Conservation (phyloP, 2,113 vertebrate genomes). For the Ammospiza nelsoni region DNA sequence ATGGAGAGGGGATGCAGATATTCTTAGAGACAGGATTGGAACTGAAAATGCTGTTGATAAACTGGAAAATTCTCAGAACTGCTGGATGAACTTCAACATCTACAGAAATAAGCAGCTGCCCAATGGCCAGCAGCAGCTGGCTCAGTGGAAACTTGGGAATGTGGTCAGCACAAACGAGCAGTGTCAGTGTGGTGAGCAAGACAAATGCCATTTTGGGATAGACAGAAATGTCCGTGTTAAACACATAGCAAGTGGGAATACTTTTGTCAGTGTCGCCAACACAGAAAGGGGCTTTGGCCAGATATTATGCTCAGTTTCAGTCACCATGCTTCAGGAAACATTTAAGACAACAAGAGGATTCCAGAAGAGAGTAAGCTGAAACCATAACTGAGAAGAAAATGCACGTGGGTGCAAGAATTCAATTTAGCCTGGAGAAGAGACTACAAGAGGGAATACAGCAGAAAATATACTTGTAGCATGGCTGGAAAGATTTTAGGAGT, state of each 20-base stretch:
- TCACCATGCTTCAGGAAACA: neutral
- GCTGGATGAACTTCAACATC: neutral
- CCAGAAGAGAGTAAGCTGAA: neutral
- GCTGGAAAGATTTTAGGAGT: neutral
- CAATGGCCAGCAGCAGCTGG: neutral
- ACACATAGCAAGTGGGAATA: neutral
- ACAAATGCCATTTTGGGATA: neutral
- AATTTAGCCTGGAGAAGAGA: neutral
- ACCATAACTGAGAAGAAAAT: neutral
- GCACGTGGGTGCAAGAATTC: neutral
- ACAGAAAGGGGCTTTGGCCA: neutral
- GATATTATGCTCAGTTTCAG: neutral
- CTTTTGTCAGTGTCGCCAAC: neutral
- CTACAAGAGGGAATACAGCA: neutral
- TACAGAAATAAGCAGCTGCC: neutral
- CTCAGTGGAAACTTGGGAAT: neutral
- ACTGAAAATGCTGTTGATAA: neutral
- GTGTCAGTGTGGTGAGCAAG: neutral
- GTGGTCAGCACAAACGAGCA: neutral
- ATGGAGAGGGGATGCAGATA: neutral
- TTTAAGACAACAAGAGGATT: neutral
- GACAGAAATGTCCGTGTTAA: neutral
- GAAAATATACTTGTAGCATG: neutral
- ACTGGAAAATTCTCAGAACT: neutral
- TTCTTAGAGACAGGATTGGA: neutral